Evolutionary conservation across 2,888 invertebrate genomes (phyloP).

Genomic region (Zaprionus obscuricornis): DNA sequence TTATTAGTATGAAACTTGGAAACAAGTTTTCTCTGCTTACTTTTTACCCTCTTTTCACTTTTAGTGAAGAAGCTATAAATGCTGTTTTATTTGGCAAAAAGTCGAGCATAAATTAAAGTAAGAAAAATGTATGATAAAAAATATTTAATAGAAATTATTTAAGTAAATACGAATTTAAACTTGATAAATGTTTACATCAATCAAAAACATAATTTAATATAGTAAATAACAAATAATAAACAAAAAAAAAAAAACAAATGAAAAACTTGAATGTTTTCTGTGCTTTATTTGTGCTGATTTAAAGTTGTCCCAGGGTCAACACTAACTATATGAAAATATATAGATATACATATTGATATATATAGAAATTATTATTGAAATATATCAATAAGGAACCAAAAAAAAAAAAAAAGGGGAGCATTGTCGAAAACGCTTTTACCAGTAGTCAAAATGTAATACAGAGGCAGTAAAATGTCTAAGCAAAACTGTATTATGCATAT

Average conservation of each 20-base stretch:
- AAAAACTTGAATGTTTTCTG: slow-evolving; percentile 21
- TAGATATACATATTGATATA: neutral
- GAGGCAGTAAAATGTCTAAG: slow-evolving; percentile 13
- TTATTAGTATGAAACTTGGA: slow-evolving; percentile 23
- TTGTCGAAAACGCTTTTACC: slow-evolving; percentile 70
- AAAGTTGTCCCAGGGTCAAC: slow-evolving; percentile 11
- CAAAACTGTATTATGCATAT: neutral
- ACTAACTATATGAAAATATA: slow-evolving; percentile 5
- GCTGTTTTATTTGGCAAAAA: neutral
- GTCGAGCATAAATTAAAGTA: neutral
- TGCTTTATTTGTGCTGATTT: slow-evolving; percentile 25
- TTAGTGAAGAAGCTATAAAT: neutral
- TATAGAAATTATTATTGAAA: neutral
- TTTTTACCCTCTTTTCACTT: neutral
- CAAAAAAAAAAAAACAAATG: too few relatives aligned
- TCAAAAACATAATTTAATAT: slow-evolving; percentile 12
- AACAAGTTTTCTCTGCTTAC: neutral
- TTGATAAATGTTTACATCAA: slow-evolving; percentile 39
- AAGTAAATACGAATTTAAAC: slow-evolving; percentile 59
- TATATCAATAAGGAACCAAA: slow-evolving; percentile 20
- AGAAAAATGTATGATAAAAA: slow-evolving; percentile 10
- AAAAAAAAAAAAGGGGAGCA: slow-evolving; percentile 60
- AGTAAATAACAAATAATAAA: slow-evolving; percentile 1
- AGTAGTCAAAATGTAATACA: slow-evolving; percentile 45
- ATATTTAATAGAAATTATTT: slow-evolving; percentile 21